Percentiles rank a stretch among this genome's conserved stretches.
Evolutionary conservation across 1,140 invertebrate species (phyloP).

Genomic region (Pissodes strobi): DNA sequence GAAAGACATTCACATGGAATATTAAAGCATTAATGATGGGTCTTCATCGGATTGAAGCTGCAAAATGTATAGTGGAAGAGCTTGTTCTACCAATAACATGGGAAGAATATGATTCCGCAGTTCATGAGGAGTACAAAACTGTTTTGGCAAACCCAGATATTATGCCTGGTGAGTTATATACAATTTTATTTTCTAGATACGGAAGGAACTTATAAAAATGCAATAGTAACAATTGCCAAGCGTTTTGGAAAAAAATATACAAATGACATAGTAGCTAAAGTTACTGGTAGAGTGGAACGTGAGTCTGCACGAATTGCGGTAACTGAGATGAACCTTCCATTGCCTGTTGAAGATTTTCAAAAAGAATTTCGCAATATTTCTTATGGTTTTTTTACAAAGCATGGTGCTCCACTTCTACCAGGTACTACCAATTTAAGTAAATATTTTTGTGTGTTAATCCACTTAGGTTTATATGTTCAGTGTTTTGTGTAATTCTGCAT

Average conservation of each 20-base stretch:
- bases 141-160: conserved; percentile 65
- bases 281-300: conserved; percentile 75
- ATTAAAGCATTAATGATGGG: conserved; percentile 76
- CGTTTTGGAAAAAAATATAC: conserved; percentile 76
- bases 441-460: background rate
- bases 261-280: conserved; percentile 70
- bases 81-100: conserved; percentile 70
- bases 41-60: conserved; percentile 66
- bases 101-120: conserved; percentile 66
- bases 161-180: conserved; percentile 67
- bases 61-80: conserved; percentile 65
- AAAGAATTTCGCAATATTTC: conserved; percentile 59
- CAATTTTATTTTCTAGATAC: conserved; percentile 47
- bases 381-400: conserved; percentile 34
- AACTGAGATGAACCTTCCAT: conserved; percentile 70
- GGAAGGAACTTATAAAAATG: conserved; percentile 43
- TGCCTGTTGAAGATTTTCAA: conserved; percentile 72
- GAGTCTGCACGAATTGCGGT: conserved; percentile 75
- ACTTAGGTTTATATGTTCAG: background rate
- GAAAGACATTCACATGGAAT: conserved; percentile 76
- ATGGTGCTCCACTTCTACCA: conserved; percentile 58
- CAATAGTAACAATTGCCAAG: conserved; percentile 63
- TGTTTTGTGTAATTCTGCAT: background rate
- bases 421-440: conserved; percentile 55
- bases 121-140: conserved; percentile 58